Evolutionary conservation across 2,888 invertebrate genomes (phyloP).

Genomic region (Fragum fragum): DNA sequence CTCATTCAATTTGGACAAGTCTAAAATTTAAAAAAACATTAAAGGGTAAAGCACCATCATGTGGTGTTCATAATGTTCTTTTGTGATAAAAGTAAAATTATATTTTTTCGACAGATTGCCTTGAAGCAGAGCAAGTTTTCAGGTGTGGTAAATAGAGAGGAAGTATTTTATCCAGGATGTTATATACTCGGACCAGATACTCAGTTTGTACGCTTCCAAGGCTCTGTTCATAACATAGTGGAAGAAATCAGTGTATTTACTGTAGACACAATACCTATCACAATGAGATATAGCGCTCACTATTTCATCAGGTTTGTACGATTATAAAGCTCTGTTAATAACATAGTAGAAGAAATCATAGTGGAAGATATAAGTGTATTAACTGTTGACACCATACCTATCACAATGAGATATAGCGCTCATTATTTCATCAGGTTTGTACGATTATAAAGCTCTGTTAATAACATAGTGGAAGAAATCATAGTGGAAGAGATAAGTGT

Average conservation of each 20-base stretch:
- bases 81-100: too few relatives aligned
- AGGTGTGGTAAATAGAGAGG: conserved; percentile 65
- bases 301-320: conserved; percentile 73
- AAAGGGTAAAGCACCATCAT: too few relatives aligned
- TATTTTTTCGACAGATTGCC: conserved; percentile 64
- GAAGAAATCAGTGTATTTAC: conserved; percentile 68
- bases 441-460: conserved; percentile 61
- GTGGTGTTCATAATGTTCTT: too few relatives aligned
- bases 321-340: conserved; percentile 66
- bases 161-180: conserved; percentile 74
- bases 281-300: conserved; percentile 66
- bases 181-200: conserved; percentile 77
- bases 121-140: conserved; percentile 71
- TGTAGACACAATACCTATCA: conserved; percentile 66
- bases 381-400: conserved; percentile 68
- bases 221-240: conserved; percentile 68
- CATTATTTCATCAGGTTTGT: conserved; percentile 76
- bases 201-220: conserved; percentile 67
- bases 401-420: conserved; percentile 62
- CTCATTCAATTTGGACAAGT: too few relatives aligned
- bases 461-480: too few relatives aligned
- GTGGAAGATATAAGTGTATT: conserved; percentile 62
- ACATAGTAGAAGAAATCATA: too few relatives aligned
- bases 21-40: too few relatives aligned
- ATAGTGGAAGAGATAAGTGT: conserved; percentile 58